Conservation (phyloP, 2,888 invertebrate genomes). For the Blastobasis adustella region DNA sequence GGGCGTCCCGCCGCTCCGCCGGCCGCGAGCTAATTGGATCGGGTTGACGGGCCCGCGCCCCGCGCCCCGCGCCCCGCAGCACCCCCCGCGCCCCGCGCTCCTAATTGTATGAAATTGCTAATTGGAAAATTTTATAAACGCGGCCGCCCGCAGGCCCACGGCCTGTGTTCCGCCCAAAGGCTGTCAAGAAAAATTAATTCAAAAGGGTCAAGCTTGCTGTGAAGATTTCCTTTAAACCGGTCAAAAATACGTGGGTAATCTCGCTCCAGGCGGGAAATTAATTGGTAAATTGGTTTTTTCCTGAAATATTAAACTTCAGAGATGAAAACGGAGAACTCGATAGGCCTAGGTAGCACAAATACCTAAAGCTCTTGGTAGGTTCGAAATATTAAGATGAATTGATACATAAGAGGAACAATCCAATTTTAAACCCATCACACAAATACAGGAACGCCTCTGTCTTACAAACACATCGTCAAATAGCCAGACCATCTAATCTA, state of each 20-base stretch:
- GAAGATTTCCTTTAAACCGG: slow-evolving; percentile 2
- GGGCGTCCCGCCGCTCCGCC: slow-evolving; percentile 55
- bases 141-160: slow-evolving; percentile 61
- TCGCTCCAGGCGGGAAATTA: slow-evolving; percentile 11
- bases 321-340: slow-evolving; percentile 1
- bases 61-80: slow-evolving; percentile 30
- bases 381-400: no score
- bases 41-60: slow-evolving; percentile 64
- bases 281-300: slow-evolving; percentile 10
- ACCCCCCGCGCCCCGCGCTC: slow-evolving; percentile 44
- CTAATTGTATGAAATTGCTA: slow-evolving; percentile 75
- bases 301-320: slow-evolving; percentile 1
- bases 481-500: no score
- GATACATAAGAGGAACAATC: no score
- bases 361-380: no score
- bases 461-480: no score
- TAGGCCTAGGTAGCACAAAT: neutral
- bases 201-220: slow-evolving; percentile 28
- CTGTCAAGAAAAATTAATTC: slow-evolving; percentile 38
- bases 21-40: slow-evolving; percentile 74
- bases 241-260: slow-evolving; percentile 1
- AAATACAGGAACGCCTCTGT: no score
- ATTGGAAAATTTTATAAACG: slow-evolving; percentile 75
- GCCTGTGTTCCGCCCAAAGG: slow-evolving; percentile 29
- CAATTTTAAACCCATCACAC: no score